Base-by-base conservation (phyloP, 2,797 vertebrate species). In the Anas georgica region DNA sequence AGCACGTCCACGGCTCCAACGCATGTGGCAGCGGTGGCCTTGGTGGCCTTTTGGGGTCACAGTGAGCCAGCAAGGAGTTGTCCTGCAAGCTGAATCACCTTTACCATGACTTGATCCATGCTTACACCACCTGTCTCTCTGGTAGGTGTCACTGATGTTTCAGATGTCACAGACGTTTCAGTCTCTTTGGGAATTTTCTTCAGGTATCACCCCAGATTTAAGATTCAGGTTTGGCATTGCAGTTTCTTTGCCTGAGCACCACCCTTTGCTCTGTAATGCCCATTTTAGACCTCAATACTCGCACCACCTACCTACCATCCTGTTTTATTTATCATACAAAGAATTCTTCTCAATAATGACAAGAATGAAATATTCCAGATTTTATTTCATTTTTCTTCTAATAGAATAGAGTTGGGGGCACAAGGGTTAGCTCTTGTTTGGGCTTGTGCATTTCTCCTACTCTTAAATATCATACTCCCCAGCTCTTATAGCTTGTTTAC, bases 401-500 rank as follows among this genome's bases (percentile, higher is more conserved):
- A 79, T 35, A 26, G 31, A 80, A 84, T n/a, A 10, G 16, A 74
- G 62, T 7, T 80, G 20, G 13, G 29, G 10, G 18, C 50, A 74
- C 54, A 90, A 86, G 70, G 33, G 28, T 12, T 52, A 64, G 11
- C 12, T 69, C 72, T 86, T 84, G 31, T 37, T 77, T 41, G 10
- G 3, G 14, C 74, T 92, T 90, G 39, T 52, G 2, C 60, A 66
- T 68, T 91, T 93, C 77, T 68, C 45, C 35, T 70, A 4, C 33
- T 84, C 52, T 74, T 91, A 67, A 84, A 73, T 67, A 83, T 23
- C 74, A 23, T 46, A 68, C 26, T 91, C 63, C 75, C 17, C 43
- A 87, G 58, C 37, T 86, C 60, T 86, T 50, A 58, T 17, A 83
- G 10, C 62, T 85, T 80, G 68, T 93, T 96, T 90, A 86, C 83